phyloP scores from a whole-genome alignment of 1,140 invertebrate species.

The Metopolophium dirhodum region DNA sequence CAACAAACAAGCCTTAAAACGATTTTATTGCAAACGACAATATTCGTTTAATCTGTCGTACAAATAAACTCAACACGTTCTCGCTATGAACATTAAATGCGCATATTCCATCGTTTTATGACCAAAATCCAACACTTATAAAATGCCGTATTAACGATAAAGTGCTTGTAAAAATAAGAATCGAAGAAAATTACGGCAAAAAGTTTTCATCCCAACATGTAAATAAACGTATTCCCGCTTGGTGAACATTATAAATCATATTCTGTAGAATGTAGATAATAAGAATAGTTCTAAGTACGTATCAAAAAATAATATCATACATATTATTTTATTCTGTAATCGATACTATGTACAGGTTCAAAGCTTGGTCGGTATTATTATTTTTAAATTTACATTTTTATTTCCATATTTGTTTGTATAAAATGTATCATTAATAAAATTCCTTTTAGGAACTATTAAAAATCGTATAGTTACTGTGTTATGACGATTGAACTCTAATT shows the following conservation, averaged over 20 bases:
- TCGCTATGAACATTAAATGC: not conserved
- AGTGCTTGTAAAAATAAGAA: not conserved
- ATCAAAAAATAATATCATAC: not conserved
- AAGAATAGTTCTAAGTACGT: not conserved
- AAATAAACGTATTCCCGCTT: not conserved
- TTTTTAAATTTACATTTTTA: not conserved
- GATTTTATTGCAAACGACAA: not conserved
- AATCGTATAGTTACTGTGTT: not conserved
- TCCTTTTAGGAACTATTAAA: not conserved
- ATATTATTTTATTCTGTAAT: not conserved
- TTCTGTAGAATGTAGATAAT: not conserved
- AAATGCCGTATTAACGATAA: not conserved
- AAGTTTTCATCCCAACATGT: not conserved
- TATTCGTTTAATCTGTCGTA: conserved; percentile 25
- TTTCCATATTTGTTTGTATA: not conserved
- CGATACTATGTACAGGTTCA: not conserved
- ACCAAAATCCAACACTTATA: not conserved
- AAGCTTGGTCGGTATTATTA: not conserved
- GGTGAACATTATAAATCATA: not conserved
- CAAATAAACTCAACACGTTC: conserved; percentile 31
- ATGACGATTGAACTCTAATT: not conserved
- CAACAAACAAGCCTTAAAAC: conserved; percentile 17
- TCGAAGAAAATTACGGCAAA: not conserved
- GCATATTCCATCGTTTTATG: conserved; percentile 2
- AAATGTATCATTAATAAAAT: not conserved